A percentile compares a stretch with the other conserved stretches of the same genome.
Conservation (phyloP, 1,140 invertebrate species). For the Plutomurus gul region DNA sequence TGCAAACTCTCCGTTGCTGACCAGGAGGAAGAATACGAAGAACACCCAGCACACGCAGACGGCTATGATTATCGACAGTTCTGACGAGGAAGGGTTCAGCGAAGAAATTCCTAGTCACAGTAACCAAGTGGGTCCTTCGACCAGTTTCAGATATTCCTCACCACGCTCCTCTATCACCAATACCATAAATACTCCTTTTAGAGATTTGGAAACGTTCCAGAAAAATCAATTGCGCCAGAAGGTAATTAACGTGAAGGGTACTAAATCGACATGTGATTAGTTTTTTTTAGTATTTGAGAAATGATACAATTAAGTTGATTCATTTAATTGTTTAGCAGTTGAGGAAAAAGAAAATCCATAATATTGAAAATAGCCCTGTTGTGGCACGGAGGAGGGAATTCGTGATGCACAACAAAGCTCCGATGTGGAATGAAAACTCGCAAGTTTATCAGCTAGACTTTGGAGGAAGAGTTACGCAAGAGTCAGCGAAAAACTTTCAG, state of each 20-base stretch:
- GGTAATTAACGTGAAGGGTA: slow-evolving; percentile 62
- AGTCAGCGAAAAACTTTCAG: slow-evolving; percentile 99
- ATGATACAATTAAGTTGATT: neutral
- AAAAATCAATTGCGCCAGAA: slow-evolving; percentile 92
- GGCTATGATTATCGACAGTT: slow-evolving; percentile 43
- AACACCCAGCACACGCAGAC: slow-evolving; percentile 31
- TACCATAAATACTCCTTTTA: slow-evolving; percentile 62
- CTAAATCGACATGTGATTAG: neutral
- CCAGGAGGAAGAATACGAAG: slow-evolving; percentile 41
- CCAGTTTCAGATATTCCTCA: neutral
- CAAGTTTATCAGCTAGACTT: slow-evolving; percentile 99
- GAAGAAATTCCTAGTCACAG: slow-evolving; percentile 16
- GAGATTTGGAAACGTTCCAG: slow-evolving; percentile 90
- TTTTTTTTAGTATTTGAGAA: neutral
- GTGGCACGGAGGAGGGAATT: slow-evolving; percentile 73
- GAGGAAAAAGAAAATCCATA: slow-evolving; percentile 51
- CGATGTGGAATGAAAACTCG: slow-evolving; percentile 99
- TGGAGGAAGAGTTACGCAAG: slow-evolving; percentile 97
- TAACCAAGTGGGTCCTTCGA: neutral
- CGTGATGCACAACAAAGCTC: slow-evolving; percentile 98
- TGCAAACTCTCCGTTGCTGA: slow-evolving; percentile 49
- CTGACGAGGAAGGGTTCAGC: slow-evolving; percentile 43
- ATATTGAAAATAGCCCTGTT: slow-evolving; percentile 56
- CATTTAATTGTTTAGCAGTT: slow-evolving; percentile 33
- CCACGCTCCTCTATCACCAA: neutral